These are phyloP conservation scores for Ptychobarbus kaznakovi DNA, from an alignment of 2,797 vertebrate genomes.

Conservation along the genomic window DNA sequence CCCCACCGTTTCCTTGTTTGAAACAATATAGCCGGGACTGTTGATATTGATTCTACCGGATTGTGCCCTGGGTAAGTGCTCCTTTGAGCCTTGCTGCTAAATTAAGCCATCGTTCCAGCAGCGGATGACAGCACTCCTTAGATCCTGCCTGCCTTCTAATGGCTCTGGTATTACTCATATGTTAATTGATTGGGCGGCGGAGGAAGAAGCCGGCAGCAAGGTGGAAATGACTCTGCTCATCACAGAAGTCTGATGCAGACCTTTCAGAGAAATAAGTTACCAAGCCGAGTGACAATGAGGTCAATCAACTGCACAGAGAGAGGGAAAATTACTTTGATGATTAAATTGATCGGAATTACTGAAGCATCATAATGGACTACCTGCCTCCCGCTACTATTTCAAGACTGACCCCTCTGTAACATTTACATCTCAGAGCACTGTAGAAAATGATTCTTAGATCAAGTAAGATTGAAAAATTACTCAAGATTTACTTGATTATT, in stretches of 20 bases:
- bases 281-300: slow-evolving; percentile 48
- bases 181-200: slow-evolving; percentile 88
- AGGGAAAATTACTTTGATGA: slow-evolving; percentile 50
- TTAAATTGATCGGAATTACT: slow-evolving; percentile 52
- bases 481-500: background rate
- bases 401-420: slow-evolving; percentile 9
- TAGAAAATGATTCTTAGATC: background rate
- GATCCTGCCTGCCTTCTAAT: slow-evolving; percentile 81
- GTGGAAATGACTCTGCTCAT: slow-evolving; percentile 57
- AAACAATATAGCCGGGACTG: slow-evolving; percentile 79
- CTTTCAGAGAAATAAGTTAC: slow-evolving; percentile 54
- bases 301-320: slow-evolving; percentile 53
- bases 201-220: slow-evolving; percentile 63
- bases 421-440: slow-evolving; percentile 24
- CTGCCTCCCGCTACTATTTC: slow-evolving; percentile 12
- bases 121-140: slow-evolving; percentile 86
- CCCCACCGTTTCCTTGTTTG: slow-evolving; percentile 78
- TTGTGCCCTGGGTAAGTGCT: slow-evolving; percentile 79
- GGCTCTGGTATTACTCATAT: slow-evolving; percentile 81
- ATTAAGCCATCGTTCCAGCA: slow-evolving; percentile 90
- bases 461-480: slow-evolving; percentile 4
- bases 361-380: slow-evolving; percentile 45
- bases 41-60: slow-evolving; percentile 86
- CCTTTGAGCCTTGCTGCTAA: slow-evolving; percentile 84
- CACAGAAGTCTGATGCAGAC: slow-evolving; percentile 41